Percentiles rank a stretch among this genome's conserved stretches.
Evolutionary conservation across 2,797 vertebrate genomes (phyloP).

Genomic region (Steatocranus sp.): DNA sequence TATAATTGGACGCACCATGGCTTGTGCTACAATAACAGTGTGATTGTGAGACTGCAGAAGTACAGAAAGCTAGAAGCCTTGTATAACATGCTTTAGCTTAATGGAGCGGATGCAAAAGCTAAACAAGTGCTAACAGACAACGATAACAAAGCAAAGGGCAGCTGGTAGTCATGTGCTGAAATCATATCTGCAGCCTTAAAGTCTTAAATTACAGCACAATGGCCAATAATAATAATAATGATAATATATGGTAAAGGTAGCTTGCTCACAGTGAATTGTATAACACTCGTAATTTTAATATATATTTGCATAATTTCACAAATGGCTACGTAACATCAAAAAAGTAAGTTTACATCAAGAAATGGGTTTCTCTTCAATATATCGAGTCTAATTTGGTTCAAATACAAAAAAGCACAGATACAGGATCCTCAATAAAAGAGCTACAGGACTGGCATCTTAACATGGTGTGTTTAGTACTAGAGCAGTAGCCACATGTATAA

Average conservation of each 20-base stretch:
- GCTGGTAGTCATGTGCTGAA: background rate
- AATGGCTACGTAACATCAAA: background rate
- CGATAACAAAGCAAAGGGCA: conserved; percentile 1
- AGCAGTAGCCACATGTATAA: background rate
- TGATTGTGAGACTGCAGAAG: background rate
- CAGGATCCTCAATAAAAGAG: background rate
- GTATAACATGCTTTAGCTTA: background rate
- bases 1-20: conserved; percentile 48
- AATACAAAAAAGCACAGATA: background rate
- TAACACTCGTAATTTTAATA: background rate
- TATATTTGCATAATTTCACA: background rate
- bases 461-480: background rate
- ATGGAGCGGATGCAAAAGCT: background rate
- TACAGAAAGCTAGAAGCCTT: conserved; percentile 11
- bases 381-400: background rate
- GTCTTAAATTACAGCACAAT: background rate
- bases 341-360: background rate
- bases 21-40: conserved; percentile 3
- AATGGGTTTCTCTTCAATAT: background rate
- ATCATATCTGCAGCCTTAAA: background rate
- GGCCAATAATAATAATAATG: background rate
- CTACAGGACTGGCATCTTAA: background rate
- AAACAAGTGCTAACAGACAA: conserved; percentile 4
- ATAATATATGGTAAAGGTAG: background rate
- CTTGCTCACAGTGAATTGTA: background rate